Evolutionary conservation across 2,113 vertebrate species (phyloP).

Genomic region (Mustelus asterias): DNA sequence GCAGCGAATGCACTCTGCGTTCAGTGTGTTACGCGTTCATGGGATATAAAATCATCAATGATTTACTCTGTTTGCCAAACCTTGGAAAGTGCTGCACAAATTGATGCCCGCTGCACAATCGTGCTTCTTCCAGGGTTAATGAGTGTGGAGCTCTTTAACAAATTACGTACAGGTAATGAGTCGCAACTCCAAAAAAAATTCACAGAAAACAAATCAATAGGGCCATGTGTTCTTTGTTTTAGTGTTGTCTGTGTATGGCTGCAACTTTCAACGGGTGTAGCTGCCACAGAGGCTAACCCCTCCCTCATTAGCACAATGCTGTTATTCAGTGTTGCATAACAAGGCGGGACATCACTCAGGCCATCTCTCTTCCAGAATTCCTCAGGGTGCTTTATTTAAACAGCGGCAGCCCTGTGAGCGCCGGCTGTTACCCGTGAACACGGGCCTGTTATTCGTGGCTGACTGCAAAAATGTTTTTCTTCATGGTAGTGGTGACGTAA

Average conservation of each 20-base stretch:
- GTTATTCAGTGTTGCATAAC: not conserved
- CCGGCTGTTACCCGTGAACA: not conserved
- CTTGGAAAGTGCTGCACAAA: not conserved
- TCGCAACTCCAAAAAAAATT: conserved; percentile 16
- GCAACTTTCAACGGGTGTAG: conserved; percentile 40
- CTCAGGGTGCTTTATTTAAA: not conserved
- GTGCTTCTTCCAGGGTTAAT: not conserved
- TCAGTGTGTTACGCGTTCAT: not conserved
- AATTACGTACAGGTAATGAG: not conserved
- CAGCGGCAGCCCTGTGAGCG: not conserved
- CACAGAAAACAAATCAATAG: conserved; percentile 42
- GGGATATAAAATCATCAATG: not conserved
- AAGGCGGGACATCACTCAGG: not conserved
- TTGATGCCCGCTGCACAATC: not conserved
- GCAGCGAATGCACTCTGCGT: not conserved
- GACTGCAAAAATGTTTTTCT: conserved; percentile 36
- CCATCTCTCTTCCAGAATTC: conserved; percentile 5
- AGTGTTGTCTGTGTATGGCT: conserved; percentile 44
- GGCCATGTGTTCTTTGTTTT: conserved; percentile 43
- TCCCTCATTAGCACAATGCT: conserved; percentile 38
- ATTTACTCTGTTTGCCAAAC: not conserved
- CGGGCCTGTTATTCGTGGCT: conserved; percentile 23
- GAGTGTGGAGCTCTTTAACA: not conserved
- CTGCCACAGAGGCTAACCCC: conserved; percentile 45
- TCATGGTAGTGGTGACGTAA: conserved; percentile 34